Base-by-base conservation (phyloP, 2,888 invertebrate species). In the Hanleya hanleyi region DNA sequence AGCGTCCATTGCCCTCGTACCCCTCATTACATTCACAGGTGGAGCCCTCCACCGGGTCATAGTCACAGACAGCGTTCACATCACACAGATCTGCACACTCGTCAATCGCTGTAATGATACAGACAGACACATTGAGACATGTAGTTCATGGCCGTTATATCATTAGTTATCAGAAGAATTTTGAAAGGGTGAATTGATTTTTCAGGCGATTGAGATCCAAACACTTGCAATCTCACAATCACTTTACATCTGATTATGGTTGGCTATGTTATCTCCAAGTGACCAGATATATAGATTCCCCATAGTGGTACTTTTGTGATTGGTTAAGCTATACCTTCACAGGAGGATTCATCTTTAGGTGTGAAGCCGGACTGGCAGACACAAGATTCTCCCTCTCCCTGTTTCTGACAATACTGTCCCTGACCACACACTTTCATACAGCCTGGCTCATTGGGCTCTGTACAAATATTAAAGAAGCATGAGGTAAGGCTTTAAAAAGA, bases 1-100 rank as follows among this genome's bases (percentile, higher is more conserved):
- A 57, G 37, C 35, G 37, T 32, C 70, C 70, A 51, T 73, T 61
- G n/a, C 62, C 75, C 15, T n/a, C 35, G 38, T 69, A 75, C 15
- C 79, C 79, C 9, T 66, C 69, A 35, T 67, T 71, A 66, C 80
- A 80, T 15, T 65, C 36, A 61, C 80, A 80, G 9, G 37, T 64
- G 72, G 69, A 80, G 41, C 68, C 38, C 22, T 1, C 3, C 32
- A 75, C 77, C 0, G 67, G 70, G 9, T 49, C 71, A 66, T 80
- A 78, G 36, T 49, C 32, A 67, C 80, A 80, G 41, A 70, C 35
- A 32, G 80, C 72, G 9, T 57, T 57, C 26, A 29, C 1, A 26
- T 57, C 57, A 26, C 57, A 57, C 4, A 57, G 9, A 4, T 57
- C 22, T 22, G 57, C 26, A 29, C 57, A 57, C 26, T 26, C 15